These are phyloP conservation scores for Danaus plexippus DNA, from an alignment of 1,140 invertebrate species.

Conservation along the genomic window DNA sequence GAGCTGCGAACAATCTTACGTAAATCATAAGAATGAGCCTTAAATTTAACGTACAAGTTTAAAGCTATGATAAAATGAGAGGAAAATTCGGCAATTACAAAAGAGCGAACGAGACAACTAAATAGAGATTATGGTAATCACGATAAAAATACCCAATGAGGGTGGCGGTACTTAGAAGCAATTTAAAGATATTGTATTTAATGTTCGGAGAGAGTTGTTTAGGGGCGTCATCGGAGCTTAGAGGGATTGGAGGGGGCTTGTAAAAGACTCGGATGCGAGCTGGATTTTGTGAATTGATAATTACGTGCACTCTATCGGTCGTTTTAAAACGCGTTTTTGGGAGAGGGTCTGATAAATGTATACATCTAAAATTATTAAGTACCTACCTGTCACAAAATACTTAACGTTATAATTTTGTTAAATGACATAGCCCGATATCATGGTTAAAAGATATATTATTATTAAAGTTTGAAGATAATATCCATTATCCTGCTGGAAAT, in stretches of 20 bases:
- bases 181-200: slow-evolving; percentile 70
- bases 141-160: slow-evolving; percentile 62
- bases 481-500: too few relatives aligned
- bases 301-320: slow-evolving; percentile 51
- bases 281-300: slow-evolving; percentile 63
- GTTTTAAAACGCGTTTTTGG: slow-evolving; percentile 25
- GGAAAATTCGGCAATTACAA: slow-evolving; percentile 18
- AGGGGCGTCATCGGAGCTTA: slow-evolving; percentile 38
- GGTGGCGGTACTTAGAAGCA: slow-evolving; percentile 62
- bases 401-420: too few relatives aligned
- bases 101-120: slow-evolving; percentile 34
- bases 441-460: too few relatives aligned
- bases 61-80: slow-evolving; percentile 40
- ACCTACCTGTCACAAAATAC: too few relatives aligned
- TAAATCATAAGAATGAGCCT: slow-evolving; percentile 56
- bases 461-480: too few relatives aligned
- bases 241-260: slow-evolving; percentile 32
- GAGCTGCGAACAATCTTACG: slow-evolving; percentile 45
- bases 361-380: too few relatives aligned
- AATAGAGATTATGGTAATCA: slow-evolving; percentile 62
- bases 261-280: slow-evolving; percentile 40
- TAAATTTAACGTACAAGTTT: slow-evolving; percentile 48
- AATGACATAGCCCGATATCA: too few relatives aligned
- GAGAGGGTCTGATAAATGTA: not conserved
- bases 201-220: slow-evolving; percentile 53